Evolutionary conservation across 2,888 invertebrate genomes (phyloP).

Genomic region (Opisthograptis luteolata): DNA sequence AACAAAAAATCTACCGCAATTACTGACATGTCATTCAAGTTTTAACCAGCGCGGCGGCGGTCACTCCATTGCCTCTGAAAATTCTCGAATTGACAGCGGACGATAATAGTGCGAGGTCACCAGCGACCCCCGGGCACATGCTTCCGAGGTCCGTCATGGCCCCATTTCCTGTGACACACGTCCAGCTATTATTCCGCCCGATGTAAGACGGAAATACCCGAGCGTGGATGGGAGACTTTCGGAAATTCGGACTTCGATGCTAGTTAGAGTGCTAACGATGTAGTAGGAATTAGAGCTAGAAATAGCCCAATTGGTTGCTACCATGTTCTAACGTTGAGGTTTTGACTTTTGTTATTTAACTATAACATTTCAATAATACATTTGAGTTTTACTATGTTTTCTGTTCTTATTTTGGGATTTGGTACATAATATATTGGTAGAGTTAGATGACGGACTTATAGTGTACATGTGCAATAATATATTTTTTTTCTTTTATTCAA

Average conservation of each 20-base stretch:
- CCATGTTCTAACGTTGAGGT: no score
- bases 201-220: conserved; percentile 63
- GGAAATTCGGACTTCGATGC: conserved; percentile 62
- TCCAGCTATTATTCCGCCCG: conserved; percentile 61
- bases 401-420: no score
- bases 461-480: no score
- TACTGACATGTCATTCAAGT: conserved; percentile 3
- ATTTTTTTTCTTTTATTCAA: no score
- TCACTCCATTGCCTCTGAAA: conserved; percentile 3
- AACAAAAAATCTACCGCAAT: no score
- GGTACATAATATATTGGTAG: no score
- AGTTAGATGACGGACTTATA: no score
- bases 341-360: no score
- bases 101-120: conserved; percentile 6
- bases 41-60: not conserved
- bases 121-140: conserved; percentile 35
- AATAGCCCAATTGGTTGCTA: no score
- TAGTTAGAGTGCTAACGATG: conserved; percentile 24
- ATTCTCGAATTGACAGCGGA: conserved; percentile 5
- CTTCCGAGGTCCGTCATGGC: conserved; percentile 65
- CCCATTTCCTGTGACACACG: conserved; percentile 65
- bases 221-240: conserved; percentile 54
- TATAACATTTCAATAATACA: no score
- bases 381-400: no score
- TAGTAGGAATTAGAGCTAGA: not conserved